phyloP scores from a whole-genome alignment of 2,888 invertebrate genomes.

The Suillia variegata region DNA sequence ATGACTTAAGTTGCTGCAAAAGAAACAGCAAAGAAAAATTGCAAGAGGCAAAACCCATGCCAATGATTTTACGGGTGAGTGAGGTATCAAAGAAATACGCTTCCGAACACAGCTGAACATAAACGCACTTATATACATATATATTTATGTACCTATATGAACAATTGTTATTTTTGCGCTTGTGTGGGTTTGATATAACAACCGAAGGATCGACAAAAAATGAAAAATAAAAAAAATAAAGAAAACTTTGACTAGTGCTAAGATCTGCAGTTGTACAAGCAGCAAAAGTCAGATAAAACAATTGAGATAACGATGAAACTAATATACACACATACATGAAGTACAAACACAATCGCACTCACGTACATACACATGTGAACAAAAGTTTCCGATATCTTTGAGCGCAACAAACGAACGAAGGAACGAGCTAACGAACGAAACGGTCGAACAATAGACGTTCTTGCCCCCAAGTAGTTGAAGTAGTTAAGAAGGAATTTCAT shows the following conservation, averaged over 20 bases:
- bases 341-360: constrained; percentile 9
- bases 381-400: background rate
- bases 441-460: too few species aligned
- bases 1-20: background rate
- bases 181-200: too few species aligned
- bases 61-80: background rate
- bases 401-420: background rate
- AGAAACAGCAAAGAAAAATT: background rate
- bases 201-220: too few species aligned
- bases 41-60: background rate
- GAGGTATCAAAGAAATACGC: too few species aligned
- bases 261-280: background rate
- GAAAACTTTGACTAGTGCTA: background rate
- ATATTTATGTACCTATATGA: too few species aligned
- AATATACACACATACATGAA: constrained; percentile 1
- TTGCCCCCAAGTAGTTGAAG: constrained; percentile 1
- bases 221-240: background rate
- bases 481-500: background rate
- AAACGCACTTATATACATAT: background rate
- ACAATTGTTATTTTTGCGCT: constrained; percentile 1
- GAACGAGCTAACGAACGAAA: too few species aligned
- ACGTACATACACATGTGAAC: constrained; percentile 1
- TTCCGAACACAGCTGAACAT: background rate
- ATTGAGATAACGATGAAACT: constrained; percentile 24
- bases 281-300: constrained; percentile 14